Conservation (phyloP, 2,888 invertebrate species). For the Limnephilus marmoratus region DNA sequence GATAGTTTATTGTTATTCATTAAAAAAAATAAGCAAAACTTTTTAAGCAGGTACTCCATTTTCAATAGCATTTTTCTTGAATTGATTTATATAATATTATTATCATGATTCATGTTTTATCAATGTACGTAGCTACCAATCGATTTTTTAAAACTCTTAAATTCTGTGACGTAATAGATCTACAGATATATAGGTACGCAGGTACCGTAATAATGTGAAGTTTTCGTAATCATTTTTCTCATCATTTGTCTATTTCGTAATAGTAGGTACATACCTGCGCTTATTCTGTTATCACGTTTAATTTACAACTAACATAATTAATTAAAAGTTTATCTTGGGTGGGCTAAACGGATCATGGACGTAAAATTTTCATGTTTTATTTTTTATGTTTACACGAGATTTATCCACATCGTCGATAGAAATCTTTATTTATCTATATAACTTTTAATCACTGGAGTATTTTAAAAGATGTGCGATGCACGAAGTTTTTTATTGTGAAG, state of each 20-base stretch:
- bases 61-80: too few relatives aligned
- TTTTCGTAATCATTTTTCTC: not conserved
- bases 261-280: not conserved
- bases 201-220: not conserved
- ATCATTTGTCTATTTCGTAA: not conserved
- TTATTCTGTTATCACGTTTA: constrained; percentile 17
- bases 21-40: too few relatives aligned
- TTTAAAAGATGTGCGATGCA: not conserved
- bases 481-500: not conserved
- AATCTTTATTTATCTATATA: constrained; percentile 17
- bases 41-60: too few relatives aligned
- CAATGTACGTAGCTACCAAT: not conserved
- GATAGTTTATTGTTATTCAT: too few relatives aligned
- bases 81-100: not conserved
- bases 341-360: constrained; percentile 10
- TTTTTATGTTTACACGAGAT: constrained; percentile 17
- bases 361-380: constrained; percentile 14
- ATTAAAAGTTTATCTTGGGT: constrained; percentile 38
- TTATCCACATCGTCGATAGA: not conserved
- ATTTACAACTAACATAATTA: constrained; percentile 39
- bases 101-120: not conserved
- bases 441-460: not conserved
- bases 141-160: not conserved
- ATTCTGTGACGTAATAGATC: not conserved
- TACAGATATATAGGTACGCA: not conserved